Percentiles rank a stretch among this genome's conserved stretches.
These are phyloP conservation scores for Lepidocyrtoides sp. DNA, from an alignment of 2,888 invertebrate genomes.

Conservation along the genomic window DNA sequence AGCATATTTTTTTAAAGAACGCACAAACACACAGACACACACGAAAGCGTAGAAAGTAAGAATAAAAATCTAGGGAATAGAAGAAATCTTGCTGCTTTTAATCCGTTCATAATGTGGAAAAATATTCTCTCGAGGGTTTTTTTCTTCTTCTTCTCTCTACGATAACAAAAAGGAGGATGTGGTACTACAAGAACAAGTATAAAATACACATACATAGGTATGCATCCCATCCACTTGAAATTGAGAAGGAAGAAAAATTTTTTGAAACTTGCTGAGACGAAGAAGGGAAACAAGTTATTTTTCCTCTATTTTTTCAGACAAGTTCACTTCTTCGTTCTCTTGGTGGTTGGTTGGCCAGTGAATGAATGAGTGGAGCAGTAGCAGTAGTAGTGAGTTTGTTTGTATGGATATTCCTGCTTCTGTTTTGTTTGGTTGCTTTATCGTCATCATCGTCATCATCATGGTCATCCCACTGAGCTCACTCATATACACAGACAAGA, in stretches of 20 bases:
- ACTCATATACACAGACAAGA: background rate
- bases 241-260: conserved; percentile 2
- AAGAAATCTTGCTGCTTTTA: conserved; percentile 32
- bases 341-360: background rate
- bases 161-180: conserved; percentile 16
- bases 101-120: conserved; percentile 58
- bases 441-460: too few relatives aligned
- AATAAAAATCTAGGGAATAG: background rate
- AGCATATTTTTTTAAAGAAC: background rate
- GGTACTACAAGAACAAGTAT: too few relatives aligned
- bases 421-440: conserved; percentile 2
- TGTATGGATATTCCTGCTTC: background rate
- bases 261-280: conserved; percentile 7
- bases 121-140: conserved; percentile 44
- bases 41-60: background rate
- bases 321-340: background rate
- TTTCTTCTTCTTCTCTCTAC: too few relatives aligned
- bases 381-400: background rate
- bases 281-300: conserved; percentile 2
- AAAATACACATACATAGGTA: too few relatives aligned
- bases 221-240: background rate
- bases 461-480: background rate
- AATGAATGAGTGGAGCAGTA: too few relatives aligned
- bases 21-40: background rate
- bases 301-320: background rate